Evolutionary conservation across 2,113 vertebrate species (phyloP).

Genomic region (Antennarius striatus): DNA sequence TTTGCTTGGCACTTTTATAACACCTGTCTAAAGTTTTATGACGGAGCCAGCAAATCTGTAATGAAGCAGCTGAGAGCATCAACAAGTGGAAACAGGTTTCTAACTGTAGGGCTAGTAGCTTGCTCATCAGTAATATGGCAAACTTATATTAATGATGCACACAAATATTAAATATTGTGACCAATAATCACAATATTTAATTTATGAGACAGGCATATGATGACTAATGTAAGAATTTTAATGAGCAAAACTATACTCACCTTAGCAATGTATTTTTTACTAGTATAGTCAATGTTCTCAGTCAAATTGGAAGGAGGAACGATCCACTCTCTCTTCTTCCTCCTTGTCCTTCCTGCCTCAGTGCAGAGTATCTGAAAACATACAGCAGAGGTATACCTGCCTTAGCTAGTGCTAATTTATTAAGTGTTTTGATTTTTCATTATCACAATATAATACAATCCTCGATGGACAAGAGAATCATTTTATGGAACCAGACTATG

Average conservation of each 20-base stretch:
- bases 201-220: too few relatives aligned
- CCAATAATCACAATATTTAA: too few relatives aligned
- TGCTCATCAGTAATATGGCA: background rate
- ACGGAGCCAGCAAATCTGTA: too few relatives aligned
- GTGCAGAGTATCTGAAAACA: conserved; percentile 44
- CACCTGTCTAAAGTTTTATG: too few relatives aligned
- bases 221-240: too few relatives aligned
- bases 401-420: too few relatives aligned
- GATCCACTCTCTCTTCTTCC: conserved; percentile 76
- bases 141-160: background rate
- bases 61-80: background rate
- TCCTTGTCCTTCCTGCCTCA: conserved; percentile 14
- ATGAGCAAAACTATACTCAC: conserved; percentile 30
- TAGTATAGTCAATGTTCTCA: conserved; percentile 70
- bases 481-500: too few relatives aligned
- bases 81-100: conserved; percentile 2
- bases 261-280: conserved; percentile 65
- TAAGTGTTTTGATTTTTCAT: too few relatives aligned
- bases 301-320: conserved; percentile 67
- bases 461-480: too few relatives aligned
- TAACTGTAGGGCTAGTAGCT: background rate
- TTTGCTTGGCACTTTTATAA: too few relatives aligned
- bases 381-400: background rate
- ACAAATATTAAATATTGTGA: too few relatives aligned
- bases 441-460: too few relatives aligned